Evolutionary conservation across 2,113 vertebrate species (phyloP), one percentile per base, ranked within the genome.

Genomic region (Gobius niger): DNA sequence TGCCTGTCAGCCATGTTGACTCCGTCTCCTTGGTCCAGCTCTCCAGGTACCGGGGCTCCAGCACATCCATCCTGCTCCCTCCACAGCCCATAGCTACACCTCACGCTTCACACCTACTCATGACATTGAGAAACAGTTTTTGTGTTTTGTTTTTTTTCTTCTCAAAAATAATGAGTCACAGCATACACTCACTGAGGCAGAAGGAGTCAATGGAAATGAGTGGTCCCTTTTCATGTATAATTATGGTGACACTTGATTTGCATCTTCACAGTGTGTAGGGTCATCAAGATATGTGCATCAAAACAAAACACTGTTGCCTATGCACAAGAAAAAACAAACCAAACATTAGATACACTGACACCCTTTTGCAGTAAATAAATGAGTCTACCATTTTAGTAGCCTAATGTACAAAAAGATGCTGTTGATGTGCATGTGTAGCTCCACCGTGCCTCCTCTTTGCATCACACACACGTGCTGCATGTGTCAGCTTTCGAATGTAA

Each of bases 11-110:
- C 93, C 93, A 93, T 0, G 93, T 94, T 1, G 92, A 93, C 79
- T 94, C 93, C 0, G 93, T 94, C 72, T 94, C 93, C 72, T 94
- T 94, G 60, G 93, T 94, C 93, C 93, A 94, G 77, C 91, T 93
- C 78, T 94, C 93, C 82, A 91, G 68, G 79, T 93, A 93, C 7
- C 91, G 89, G 54, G 93, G 93, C 82, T 94, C 93, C 80, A 94
- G 84, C 52, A 87, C 93, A 7, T 94, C 93, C 1, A 91, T 93
- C 82, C 92, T 88, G 86, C 92, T 93, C 13, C 93, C 92, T 34
- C 93, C 93, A 34, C 93, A 94, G 74, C 93, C 93, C 93, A 94
- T 94, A 6, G 57, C 82, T 41, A 6, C 47, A 65, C 54, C 72
- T 64, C 57, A 76, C 59, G 7, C 59, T 44, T 62, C 68, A 15